A percentile compares a stretch with the other conserved stretches of the same genome.
These are phyloP conservation scores for Drosophila meridiana DNA, from an alignment of 2,888 invertebrate genomes.

Conservation along the genomic window DNA sequence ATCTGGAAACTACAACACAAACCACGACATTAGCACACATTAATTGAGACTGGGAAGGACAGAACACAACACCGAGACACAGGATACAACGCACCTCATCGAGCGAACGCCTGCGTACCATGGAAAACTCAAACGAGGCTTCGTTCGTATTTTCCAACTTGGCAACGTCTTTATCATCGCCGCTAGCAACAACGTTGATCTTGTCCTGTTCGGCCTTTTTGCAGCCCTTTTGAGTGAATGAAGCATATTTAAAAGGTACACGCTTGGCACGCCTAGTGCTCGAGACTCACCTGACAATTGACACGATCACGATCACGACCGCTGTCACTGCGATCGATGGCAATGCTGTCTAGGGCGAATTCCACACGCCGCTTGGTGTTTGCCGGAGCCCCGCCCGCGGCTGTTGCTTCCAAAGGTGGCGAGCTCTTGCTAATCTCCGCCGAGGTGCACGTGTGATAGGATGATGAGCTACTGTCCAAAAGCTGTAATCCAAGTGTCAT, in stretches of 20 bases:
- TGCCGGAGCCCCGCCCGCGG: constrained; percentile 31
- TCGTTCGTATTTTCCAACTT: constrained; percentile 83
- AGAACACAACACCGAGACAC: constrained; percentile 2
- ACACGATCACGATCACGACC: constrained; percentile 28
- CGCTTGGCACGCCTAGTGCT: not conserved
- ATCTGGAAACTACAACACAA: not conserved
- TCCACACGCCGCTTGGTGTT: constrained; percentile 73
- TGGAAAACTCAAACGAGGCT: constrained; percentile 83
- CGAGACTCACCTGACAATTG: constrained; percentile 78
- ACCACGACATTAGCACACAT: not conserved
- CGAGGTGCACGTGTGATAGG: constrained; percentile 85
- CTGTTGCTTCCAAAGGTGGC: constrained; percentile 54
- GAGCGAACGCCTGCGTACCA: constrained; percentile 81
- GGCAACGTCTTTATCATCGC: constrained; percentile 68
- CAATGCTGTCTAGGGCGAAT: constrained; percentile 60
- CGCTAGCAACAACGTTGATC: constrained; percentile 27
- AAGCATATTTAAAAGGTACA: constrained; percentile 28
- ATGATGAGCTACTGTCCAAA: constrained; percentile 82
- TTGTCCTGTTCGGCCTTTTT: constrained; percentile 82
- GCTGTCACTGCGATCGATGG: constrained; percentile 14
- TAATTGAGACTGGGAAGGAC: not conserved
- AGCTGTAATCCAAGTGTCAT: constrained; percentile 49
- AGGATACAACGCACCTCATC: constrained; percentile 73
- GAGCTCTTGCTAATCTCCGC: constrained; percentile 78
- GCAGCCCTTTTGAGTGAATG: constrained; percentile 77